Evolutionary conservation across 35 echinoderm and acorn worm genomes (phyloP).

Genomic region (Nesometra sesokonis): DNA sequence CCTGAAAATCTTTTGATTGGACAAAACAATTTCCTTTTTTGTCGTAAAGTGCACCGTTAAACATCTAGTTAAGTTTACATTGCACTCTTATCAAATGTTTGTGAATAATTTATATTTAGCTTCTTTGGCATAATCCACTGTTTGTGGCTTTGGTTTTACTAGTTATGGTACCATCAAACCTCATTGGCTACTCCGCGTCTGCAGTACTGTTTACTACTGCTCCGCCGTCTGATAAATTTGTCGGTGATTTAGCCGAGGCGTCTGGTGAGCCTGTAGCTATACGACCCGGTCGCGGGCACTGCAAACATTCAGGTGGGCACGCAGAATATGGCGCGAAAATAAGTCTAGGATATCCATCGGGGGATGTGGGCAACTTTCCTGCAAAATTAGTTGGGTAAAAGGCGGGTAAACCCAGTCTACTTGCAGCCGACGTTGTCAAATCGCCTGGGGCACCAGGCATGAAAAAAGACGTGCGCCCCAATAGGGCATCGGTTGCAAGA

Average conservation of each 20-base stretch:
- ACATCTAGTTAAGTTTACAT: no score
- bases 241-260: background rate
- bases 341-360: conserved; percentile 74
- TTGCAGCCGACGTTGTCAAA: conserved; percentile 32
- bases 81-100: no score
- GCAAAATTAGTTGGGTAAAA: conserved; percentile 69
- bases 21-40: no score
- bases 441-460: conserved; percentile 55
- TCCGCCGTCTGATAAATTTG: background rate
- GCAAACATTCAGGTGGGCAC: conserved; percentile 86
- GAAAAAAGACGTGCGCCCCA: conserved; percentile 70
- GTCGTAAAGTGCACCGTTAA: no score
- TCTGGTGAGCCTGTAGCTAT: background rate
- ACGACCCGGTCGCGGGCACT: conserved; percentile 44
- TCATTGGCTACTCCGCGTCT: background rate
- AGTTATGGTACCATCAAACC: no score
- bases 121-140: no score
- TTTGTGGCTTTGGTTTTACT: no score
- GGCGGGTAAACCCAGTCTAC: conserved; percentile 69
- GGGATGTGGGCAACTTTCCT: conserved; percentile 51
- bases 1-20: no score
- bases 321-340: conserved; percentile 70
- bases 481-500: conserved; percentile 74
- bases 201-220: background rate
- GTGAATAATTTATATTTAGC: no score